Base-by-base conservation (phyloP, 2,888 invertebrate species). In the Netelia virgata region DNA sequence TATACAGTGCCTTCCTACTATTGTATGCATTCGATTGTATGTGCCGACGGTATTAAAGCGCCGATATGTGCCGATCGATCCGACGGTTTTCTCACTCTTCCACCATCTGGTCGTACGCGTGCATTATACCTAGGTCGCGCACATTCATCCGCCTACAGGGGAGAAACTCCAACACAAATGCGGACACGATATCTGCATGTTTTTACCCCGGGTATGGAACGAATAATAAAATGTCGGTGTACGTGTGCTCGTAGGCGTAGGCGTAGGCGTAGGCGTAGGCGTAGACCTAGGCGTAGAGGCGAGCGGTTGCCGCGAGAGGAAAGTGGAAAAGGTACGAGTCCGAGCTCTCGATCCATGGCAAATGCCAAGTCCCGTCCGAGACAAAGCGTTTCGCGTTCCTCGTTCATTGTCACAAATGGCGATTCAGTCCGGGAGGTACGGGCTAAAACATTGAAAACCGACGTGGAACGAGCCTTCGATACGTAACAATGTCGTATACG, bases 31-130 rank as follows among this genome's bases (percentile, higher is more conserved):
- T 3, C 18, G 59, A 57, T 57, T 68, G 66, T 61, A 77, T 28
- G 18, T 59, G 10, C 53, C 53, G 10, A 14, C 55, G 63, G 64
- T 75, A 41, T 84, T 77, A 77, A 78, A 81, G 81, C 77, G 76
- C 81, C 76, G 75, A 80, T 43, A 73, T 73, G 63, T 75, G 66
- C 77, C 63, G 72, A 82, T 82, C 82, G 82, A 84, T 84, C 73
- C 69, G 57, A 57, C 41, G 70, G 82, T 77, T 82, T 82, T 82
- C 78, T 82, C 81, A 78, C 43, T 74, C 57, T 66, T 36, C 36
- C 6, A 8, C 36, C 36, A 36, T 36, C 36, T 36, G 5, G 36
- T 6, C 6, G 36, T 36, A 36, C 36, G 36, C 36, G 36, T 36
- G 8, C 36, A 36, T 36, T 36, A 36, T 36, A 36, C 5, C 36